These are phyloP conservation scores for Lasioglossum figueresi DNA, from an alignment of 2,888 invertebrate species.

Conservation along the genomic window DNA sequence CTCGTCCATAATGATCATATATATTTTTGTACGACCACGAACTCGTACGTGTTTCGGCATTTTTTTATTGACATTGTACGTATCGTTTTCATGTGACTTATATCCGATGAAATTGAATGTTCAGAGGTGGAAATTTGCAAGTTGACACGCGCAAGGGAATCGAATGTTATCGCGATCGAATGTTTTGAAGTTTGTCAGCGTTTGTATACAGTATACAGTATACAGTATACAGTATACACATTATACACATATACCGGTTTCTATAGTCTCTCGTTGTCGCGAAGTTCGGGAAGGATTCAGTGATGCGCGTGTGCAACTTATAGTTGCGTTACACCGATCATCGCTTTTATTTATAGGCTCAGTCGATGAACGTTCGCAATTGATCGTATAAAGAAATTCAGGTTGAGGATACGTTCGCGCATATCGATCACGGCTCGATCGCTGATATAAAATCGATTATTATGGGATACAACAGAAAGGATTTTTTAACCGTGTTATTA, in stretches of 20 bases:
- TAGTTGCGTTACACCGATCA: not conserved
- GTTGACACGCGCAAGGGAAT: not conserved
- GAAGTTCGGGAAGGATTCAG: not conserved
- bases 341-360: conserved; percentile 19
- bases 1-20: not conserved
- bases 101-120: not conserved
- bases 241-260: not conserved
- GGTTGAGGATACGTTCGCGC: not conserved
- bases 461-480: not conserved
- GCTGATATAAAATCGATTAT: not conserved
- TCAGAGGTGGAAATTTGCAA: not conserved
- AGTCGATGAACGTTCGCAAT: conserved; percentile 5
- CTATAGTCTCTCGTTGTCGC: not conserved
- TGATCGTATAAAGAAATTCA: not conserved
- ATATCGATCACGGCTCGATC: not conserved
- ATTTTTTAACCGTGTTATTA: not conserved
- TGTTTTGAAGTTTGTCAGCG: not conserved
- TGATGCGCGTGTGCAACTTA: not conserved
- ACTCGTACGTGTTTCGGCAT: not conserved
- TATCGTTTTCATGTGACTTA: not conserved
- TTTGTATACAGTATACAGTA: not conserved
- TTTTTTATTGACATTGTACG: not conserved
- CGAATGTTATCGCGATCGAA: not conserved
- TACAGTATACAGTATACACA: no score
- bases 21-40: not conserved